A percentile compares a stretch with the other conserved stretches of the same genome.
Conservation (phyloP, 2,797 vertebrate species). For the Gallinago solitaria region DNA sequence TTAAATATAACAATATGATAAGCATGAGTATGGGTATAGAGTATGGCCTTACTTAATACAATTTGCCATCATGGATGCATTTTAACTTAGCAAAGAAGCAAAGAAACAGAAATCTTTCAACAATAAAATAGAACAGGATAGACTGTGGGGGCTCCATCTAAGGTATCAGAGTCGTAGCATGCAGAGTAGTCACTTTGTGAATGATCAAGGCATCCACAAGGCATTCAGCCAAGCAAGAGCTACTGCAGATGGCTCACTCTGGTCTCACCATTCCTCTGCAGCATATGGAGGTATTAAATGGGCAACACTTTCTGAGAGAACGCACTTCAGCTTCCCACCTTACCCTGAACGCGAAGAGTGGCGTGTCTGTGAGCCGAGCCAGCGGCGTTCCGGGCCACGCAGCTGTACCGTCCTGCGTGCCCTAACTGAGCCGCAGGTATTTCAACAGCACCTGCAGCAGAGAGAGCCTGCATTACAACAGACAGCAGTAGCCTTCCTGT, state of each 20-base stretch:
- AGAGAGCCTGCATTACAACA: not conserved
- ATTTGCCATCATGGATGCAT: not conserved
- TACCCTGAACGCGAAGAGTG: constrained; percentile 91
- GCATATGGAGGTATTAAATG: fast-evolving
- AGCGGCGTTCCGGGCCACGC: constrained; percentile 86
- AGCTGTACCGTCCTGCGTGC: constrained; percentile 89
- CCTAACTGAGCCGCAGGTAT: constrained; percentile 83
- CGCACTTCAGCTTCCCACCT: not conserved
- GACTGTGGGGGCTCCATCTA: not conserved
- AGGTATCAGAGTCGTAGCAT: not conserved
- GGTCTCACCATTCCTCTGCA: not conserved
- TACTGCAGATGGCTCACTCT: no score
- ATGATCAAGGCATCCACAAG: not conserved
- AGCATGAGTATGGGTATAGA: not conserved
- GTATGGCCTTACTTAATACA: not conserved
- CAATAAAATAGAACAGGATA: not conserved
- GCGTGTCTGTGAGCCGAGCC: constrained; percentile 88
- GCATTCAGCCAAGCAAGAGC: not conserved
- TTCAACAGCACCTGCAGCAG: constrained; percentile 86
- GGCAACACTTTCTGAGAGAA: not conserved
- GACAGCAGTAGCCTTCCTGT: not conserved
- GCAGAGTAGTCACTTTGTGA: not conserved
- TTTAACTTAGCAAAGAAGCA: not conserved
- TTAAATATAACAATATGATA: not conserved
- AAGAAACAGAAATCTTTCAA: not conserved